Conservation (phyloP, 35 echinoderm and acorn worm species). For the Antedon bifida region DNA sequence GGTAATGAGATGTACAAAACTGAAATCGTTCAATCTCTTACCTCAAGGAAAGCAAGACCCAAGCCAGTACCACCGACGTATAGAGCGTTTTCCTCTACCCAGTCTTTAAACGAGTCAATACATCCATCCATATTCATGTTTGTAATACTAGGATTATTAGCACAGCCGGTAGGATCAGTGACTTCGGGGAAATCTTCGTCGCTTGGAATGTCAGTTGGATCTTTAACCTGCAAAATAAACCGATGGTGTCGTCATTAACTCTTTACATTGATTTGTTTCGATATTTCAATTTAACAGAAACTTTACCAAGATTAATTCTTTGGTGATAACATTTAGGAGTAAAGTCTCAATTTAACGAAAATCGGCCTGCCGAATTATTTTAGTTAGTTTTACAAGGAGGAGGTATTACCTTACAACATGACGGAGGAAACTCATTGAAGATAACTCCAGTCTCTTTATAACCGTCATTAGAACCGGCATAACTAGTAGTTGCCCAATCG, state of each 20-base stretch:
- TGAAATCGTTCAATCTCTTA: too few species aligned
- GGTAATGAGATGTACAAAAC: too few species aligned
- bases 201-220: neutral
- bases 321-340: too few species aligned
- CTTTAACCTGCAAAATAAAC: too few species aligned
- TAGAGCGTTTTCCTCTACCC: constrained; percentile 15
- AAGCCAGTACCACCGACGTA: constrained; percentile 49
- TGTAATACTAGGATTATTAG: neutral
- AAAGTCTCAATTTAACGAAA: neutral
- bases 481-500: constrained; percentile 19
- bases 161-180: neutral
- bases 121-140: constrained; percentile 21
- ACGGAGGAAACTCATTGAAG: constrained; percentile 8
- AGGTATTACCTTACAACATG: constrained; percentile 43
- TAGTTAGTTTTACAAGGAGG: too few species aligned
- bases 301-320: neutral
- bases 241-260: neutral
- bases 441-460: neutral
- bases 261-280: neutral
- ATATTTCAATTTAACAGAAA: neutral
- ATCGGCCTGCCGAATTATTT: too few species aligned
- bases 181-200: neutral
- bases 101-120: constrained; percentile 23
- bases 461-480: neutral
- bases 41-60: constrained; percentile 47